Base-by-base conservation (phyloP, 2,888 invertebrate species). In the Eubasilissa splendida region DNA sequence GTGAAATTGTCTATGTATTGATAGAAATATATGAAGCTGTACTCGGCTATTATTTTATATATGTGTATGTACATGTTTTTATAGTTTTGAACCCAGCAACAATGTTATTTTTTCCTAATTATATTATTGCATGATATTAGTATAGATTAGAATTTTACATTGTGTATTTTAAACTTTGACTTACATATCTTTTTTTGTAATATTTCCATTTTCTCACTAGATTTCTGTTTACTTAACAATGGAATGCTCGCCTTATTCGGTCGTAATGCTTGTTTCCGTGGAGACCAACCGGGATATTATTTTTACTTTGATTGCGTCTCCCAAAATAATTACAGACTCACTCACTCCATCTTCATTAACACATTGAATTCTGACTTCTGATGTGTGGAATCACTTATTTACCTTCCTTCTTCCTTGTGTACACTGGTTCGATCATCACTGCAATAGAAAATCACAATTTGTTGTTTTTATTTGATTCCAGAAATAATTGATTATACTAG, bases 401-500 rank as follows among this genome's bases (percentile, higher is more conserved):
- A 68, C 54, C 12, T 31, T 58, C 4, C 31, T 53, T 33, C 66
- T 66, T 79, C 71, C 56, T 71, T 10, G n/a, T 42, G 56, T 73
- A 56, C 50, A 52, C 54, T 79, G 22, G 71, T 58, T 68, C 70
- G 66, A 76, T n/a, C 63, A 60, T 60, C 78, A 52, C 75, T 75
- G 60, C 76, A 65, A 66, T 76, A 66, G 73, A 70, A 79, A 83
- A 80, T 83, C 77, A 83, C 80, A 82, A 80, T 80, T 73, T 82
- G 79, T 82, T 81, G 76, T 84, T 82, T 83, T 84, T 81, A 78
- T 84, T 85, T 83, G 82, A 84, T 84, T 80, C 73, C 93, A 94
- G 94, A 94, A 91, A 91, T 93, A 87, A 91, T 92, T 91, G 93
- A 94, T 91, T 93, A 84, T 82, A 82, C 93, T 92, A 93, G 92